Evolutionary conservation across 1,140 invertebrate species (phyloP).

Genomic region (Pseudomyrmex cubaensis): DNA sequence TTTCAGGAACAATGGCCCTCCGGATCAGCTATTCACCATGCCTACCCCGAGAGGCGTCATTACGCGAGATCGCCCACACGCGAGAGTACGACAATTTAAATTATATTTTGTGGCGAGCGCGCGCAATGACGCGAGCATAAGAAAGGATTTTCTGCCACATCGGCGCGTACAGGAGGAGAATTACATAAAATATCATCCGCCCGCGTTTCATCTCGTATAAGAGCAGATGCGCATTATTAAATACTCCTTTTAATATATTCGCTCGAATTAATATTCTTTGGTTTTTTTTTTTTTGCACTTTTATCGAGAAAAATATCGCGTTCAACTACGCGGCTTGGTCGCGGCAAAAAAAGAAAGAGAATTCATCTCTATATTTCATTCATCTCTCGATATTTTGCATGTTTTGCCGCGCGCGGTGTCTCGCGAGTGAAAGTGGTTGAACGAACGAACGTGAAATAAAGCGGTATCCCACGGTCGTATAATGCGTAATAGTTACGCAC

Average conservation of each 20-base stretch:
- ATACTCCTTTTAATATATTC: no score
- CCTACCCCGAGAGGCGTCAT: constrained; percentile 70
- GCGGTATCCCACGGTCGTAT: neutral
- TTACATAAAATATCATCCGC: constrained; percentile 29
- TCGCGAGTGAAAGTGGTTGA: neutral
- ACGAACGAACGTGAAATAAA: constrained; percentile 25
- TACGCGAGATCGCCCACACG: constrained; percentile 59
- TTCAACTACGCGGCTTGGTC: no score
- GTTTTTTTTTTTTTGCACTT: no score
- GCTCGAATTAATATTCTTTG: no score
- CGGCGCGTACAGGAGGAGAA: neutral
- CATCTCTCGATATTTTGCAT: neutral
- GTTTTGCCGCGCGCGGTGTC: constrained; percentile 8
- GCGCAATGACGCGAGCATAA: neutral
- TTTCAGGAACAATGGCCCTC: constrained; percentile 70
- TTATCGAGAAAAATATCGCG: no score
- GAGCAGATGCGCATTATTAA: neutral
- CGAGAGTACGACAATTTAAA: constrained; percentile 64
- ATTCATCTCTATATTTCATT: neutral
- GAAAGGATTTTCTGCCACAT: constrained; percentile 26
- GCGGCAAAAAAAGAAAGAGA: no score
- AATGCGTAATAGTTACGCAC: constrained; percentile 85
- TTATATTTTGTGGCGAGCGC: constrained; percentile 69
- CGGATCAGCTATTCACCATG: constrained; percentile 68
- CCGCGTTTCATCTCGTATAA: neutral